These are phyloP conservation scores for Aricia agestis DNA, from an alignment of 1,140 invertebrate species.

Conservation along the genomic window DNA sequence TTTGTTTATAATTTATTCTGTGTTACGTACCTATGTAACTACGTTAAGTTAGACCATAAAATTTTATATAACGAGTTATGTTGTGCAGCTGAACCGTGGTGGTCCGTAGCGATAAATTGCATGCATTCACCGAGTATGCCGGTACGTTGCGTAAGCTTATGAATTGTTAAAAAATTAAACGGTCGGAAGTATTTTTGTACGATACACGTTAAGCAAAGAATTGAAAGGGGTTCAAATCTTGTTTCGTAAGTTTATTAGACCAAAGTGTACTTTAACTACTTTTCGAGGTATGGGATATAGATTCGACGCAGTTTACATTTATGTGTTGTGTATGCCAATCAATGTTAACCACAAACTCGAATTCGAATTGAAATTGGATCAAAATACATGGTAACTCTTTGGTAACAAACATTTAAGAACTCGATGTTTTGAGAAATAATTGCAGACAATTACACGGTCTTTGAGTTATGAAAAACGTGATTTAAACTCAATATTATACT, in stretches of 20 bases:
- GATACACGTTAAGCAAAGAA: background rate
- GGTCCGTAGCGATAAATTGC: background rate
- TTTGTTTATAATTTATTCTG: too few species aligned
- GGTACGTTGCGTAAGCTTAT: background rate
- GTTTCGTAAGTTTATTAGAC: background rate
- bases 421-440: background rate
- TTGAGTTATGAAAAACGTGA: background rate
- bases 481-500: background rate
- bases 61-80: slow-evolving; percentile 3
- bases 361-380: too few species aligned
- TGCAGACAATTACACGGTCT: background rate
- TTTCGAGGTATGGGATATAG: too few species aligned
- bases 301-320: too few species aligned
- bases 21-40: background rate
- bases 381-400: background rate
- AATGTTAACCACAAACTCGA: too few species aligned
- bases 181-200: slow-evolving; percentile 1
- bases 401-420: background rate
- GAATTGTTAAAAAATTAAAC: background rate
- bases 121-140: background rate
- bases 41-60: slow-evolving; percentile 5
- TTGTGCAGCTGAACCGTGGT: slow-evolving; percentile 4
- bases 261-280: background rate
- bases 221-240: background rate
- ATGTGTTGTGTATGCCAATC: too few species aligned